phyloP scores from a whole-genome alignment of 2,797 vertebrate genomes.

The Thamnophis elegans region DNA sequence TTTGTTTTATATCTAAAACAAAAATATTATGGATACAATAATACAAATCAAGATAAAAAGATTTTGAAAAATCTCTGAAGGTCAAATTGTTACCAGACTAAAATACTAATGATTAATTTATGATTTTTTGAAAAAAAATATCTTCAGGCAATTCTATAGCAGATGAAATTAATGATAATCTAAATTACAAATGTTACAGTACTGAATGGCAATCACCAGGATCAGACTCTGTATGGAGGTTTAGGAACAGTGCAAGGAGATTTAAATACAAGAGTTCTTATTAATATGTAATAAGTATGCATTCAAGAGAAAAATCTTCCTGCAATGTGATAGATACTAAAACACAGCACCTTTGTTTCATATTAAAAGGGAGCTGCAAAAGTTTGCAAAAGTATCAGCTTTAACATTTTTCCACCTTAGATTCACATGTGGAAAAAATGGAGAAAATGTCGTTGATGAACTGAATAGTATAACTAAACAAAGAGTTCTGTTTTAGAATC shows the following conservation, averaged over 20 bases:
- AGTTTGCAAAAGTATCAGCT: neutral
- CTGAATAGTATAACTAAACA: neutral
- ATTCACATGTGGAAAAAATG: neutral
- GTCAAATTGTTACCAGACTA: neutral
- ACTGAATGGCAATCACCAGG: neutral
- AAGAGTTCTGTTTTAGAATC: neutral
- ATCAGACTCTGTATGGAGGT: neutral
- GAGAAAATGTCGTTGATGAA: neutral
- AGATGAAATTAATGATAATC: neutral
- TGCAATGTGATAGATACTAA: neutral
- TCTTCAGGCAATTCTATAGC: neutral
- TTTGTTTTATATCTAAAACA: neutral
- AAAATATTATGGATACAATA: neutral
- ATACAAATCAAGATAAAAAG: neutral
- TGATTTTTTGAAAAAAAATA: neutral
- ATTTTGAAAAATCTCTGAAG: neutral
- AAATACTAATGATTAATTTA: neutral
- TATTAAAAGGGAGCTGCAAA: neutral
- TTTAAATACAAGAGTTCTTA: neutral
- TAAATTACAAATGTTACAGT: neutral
- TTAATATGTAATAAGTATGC: neutral
- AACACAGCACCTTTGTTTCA: neutral
- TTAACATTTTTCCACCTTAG: neutral
- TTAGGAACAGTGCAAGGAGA: neutral
- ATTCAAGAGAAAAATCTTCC: neutral